phyloP scores from a whole-genome alignment of 2,113 vertebrate genomes.

The Heptranchias perlo region DNA sequence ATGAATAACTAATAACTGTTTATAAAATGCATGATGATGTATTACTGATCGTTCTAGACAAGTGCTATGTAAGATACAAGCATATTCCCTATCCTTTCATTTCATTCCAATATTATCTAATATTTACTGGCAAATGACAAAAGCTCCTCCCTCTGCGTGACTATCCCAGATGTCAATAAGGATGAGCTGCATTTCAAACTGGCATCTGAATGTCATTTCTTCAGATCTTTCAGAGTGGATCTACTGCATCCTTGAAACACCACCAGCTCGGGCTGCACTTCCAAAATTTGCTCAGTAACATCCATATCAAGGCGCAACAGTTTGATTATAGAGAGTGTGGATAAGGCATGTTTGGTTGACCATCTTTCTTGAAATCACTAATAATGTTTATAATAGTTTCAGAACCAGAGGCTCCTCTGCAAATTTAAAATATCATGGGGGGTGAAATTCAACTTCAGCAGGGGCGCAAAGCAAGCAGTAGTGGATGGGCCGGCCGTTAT shows the following conservation, averaged over 20 bases:
- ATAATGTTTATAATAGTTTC: not conserved
- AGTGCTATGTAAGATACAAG: not conserved
- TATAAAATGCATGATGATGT: not conserved
- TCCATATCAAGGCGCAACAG: not conserved
- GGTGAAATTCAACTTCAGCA: too few relatives aligned
- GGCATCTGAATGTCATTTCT: not conserved
- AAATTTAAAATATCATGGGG: too few relatives aligned
- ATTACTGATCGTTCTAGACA: not conserved
- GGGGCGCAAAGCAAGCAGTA: too few relatives aligned
- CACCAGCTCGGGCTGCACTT: not conserved
- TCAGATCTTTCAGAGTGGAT: not conserved
- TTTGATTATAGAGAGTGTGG: not conserved
- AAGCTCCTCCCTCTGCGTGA: not conserved
- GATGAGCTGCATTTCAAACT: not conserved
- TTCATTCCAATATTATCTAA: not conserved
- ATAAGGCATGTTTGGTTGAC: not conserved
- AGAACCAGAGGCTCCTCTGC: not conserved
- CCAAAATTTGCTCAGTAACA: not conserved
- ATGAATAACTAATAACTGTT: not conserved
- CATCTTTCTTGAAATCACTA: not conserved
- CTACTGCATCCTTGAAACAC: not conserved
- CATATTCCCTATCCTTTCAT: not conserved
- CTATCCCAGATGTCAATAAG: not conserved
- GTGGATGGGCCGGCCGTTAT: too few relatives aligned
- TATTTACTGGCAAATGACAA: slow-evolving; percentile 17